Percentiles rank a stretch among this genome's conserved stretches.
These are phyloP conservation scores for Amphiduros pacificus DNA, from an alignment of 2,888 invertebrate genomes.

Conservation along the genomic window DNA sequence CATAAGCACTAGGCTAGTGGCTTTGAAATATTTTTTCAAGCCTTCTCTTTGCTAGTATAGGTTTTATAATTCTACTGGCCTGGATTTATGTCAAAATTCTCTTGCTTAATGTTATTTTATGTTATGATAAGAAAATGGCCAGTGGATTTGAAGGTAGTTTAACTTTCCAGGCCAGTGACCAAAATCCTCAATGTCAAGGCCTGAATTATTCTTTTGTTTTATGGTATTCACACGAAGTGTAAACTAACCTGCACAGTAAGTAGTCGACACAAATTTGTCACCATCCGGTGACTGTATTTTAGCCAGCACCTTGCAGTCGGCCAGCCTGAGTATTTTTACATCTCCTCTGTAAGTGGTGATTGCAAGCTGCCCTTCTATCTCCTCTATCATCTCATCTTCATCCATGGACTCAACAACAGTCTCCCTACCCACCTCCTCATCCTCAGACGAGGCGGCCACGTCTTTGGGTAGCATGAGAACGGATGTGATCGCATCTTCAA, in stretches of 20 bases:
- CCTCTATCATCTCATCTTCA: background rate
- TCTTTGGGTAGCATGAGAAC: constrained; percentile 48
- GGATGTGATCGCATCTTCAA: constrained; percentile 37
- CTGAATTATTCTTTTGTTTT: no score
- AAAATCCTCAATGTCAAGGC: no score
- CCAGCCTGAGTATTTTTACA: constrained; percentile 73
- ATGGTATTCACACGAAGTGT: no score
- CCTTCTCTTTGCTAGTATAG: no score
- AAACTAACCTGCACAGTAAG: constrained; percentile 78
- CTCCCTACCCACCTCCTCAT: constrained; percentile 41
- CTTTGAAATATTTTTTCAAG: no score
- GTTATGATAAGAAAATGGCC: no score
- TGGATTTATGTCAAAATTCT: no score
- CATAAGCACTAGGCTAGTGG: no score
- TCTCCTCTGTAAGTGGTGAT: constrained; percentile 78
- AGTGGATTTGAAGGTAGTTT: no score
- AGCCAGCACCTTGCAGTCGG: constrained; percentile 71
- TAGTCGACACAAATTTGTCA: constrained; percentile 73
- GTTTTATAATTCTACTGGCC: no score
- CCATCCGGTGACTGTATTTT: constrained; percentile 61
- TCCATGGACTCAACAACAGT: background rate
- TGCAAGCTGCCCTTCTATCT: constrained; percentile 64
- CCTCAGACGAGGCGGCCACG: constrained; percentile 36
- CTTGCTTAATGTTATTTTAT: no score
- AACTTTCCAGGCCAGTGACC: no score